Evolutionary conservation across 1,140 invertebrate species (phyloP).

Genomic region (Drosophila ambigua): DNA sequence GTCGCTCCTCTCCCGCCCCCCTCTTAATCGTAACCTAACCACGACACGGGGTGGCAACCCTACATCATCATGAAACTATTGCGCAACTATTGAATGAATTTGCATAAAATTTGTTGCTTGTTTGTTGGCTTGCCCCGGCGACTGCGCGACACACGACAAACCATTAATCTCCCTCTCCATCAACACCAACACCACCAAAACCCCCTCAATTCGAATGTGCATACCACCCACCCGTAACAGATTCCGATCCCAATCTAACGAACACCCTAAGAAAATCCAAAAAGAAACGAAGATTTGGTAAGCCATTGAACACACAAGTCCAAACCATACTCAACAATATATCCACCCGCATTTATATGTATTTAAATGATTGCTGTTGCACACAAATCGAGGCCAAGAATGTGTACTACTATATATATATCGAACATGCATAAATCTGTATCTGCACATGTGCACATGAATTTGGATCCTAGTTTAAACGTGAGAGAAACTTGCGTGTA

Average conservation of each 20-base stretch:
- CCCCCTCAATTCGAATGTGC: too few species aligned
- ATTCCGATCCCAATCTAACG: constrained; percentile 82
- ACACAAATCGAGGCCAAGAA: constrained; percentile 32
- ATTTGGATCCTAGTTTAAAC: too few species aligned
- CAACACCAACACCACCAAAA: too few species aligned
- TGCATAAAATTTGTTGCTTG: constrained; percentile 44
- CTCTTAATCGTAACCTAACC: constrained; percentile 3
- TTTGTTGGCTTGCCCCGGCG: constrained; percentile 44
- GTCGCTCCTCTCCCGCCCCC: not conserved
- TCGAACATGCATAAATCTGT: too few species aligned
- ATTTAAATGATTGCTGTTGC: constrained; percentile 15
- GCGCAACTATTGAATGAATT: constrained; percentile 53
- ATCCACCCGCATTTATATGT: constrained; percentile 12
- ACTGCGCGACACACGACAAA: constrained; percentile 7
- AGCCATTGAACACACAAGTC: constrained; percentile 39
- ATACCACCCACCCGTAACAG: constrained; percentile 50
- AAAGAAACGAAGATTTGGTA: constrained; percentile 84
- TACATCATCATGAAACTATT: constrained; percentile 3
- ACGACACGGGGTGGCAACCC: not conserved
- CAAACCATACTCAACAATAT: constrained; percentile 9
- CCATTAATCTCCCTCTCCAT: too few species aligned
- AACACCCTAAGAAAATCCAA: constrained; percentile 83
- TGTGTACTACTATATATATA: not conserved
- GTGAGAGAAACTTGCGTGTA: too few species aligned
- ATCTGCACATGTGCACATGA: too few species aligned